A percentile compares a stretch with the other conserved stretches of the same genome.
These are phyloP conservation scores for Acropora yongei DNA, from an alignment of 64 coral and sea anemone species.

Conservation along the genomic window DNA sequence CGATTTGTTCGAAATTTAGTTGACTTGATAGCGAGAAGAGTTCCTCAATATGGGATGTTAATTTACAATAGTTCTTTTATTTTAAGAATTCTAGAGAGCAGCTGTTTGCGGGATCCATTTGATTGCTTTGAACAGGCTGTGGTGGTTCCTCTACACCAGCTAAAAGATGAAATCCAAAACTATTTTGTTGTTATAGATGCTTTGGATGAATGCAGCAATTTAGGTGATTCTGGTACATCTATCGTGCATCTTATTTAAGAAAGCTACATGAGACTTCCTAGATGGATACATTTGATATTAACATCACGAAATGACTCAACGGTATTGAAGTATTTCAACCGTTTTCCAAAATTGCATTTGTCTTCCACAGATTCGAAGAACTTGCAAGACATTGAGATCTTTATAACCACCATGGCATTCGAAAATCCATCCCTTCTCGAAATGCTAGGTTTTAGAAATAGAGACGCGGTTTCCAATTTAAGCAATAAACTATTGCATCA, in stretches of 20 bases:
- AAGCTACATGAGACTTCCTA: constrained; percentile 18
- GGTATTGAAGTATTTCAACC: constrained; percentile 34
- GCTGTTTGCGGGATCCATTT: constrained; percentile 45
- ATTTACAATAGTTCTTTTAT: constrained; percentile 46
- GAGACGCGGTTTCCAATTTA: constrained; percentile 4
- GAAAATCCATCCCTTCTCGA: not conserved
- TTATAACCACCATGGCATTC: not conserved
- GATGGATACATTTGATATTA: constrained; percentile 37
- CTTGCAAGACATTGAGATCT: constrained; percentile 63
- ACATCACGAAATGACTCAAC: constrained; percentile 62
- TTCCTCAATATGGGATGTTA: constrained; percentile 61
- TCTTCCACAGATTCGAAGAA: constrained; percentile 38
- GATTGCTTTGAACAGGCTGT: constrained; percentile 71
- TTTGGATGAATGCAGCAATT: constrained; percentile 72
- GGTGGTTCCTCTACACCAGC: constrained; percentile 26
- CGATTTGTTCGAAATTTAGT: constrained; percentile 64
- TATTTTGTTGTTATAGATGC: constrained; percentile 69
- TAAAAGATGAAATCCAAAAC: not conserved
- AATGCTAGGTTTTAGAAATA: not conserved
- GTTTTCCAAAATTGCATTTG: constrained; percentile 13
- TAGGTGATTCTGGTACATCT: not conserved
- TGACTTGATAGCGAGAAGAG: constrained; percentile 59
- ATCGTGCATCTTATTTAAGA: constrained; percentile 44
- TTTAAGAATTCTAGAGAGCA: not conserved
- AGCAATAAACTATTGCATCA: constrained; percentile 30